Evolutionary conservation across 2,113 vertebrate genomes (phyloP).

Genomic region (Parus major): DNA sequence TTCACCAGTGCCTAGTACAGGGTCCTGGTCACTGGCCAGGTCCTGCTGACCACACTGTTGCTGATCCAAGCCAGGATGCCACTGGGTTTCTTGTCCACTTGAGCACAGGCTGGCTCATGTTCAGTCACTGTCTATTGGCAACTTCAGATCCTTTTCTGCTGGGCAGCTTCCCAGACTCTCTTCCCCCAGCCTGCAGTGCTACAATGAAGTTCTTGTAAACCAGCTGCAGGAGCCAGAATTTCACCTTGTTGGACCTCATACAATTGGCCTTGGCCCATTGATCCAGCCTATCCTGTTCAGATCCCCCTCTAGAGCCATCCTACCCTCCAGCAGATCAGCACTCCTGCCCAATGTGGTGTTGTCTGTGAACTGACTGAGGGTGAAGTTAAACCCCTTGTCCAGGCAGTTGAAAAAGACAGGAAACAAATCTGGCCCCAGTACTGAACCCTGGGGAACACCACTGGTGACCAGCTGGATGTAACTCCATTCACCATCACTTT

Average conservation of each 20-base stretch:
- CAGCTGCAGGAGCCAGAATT: neutral
- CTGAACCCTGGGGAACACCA: neutral
- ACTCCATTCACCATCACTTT: neutral
- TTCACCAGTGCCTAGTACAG: neutral
- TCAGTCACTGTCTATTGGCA: neutral
- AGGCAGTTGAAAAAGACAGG: neutral
- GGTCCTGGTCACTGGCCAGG: neutral
- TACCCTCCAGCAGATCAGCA: neutral
- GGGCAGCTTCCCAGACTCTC: neutral
- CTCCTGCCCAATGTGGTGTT: neutral
- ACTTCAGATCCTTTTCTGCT: neutral
- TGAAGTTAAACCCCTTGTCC: neutral
- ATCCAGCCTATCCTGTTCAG: neutral
- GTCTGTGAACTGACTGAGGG: neutral
- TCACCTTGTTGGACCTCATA: neutral
- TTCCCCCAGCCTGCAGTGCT: neutral
- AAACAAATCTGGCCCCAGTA: neutral
- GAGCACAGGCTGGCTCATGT: neutral
- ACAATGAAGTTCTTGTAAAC: neutral
- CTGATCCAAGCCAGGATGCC: neutral
- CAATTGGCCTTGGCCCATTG: neutral
- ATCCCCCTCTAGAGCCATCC: neutral
- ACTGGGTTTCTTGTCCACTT: neutral
- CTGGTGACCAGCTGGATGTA: neutral
- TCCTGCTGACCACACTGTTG: neutral